Evolutionary conservation across 30 jellyfish, hydroid and myxozoan genomes (phyloP).

Genomic region (Morbakka virulenta): DNA sequence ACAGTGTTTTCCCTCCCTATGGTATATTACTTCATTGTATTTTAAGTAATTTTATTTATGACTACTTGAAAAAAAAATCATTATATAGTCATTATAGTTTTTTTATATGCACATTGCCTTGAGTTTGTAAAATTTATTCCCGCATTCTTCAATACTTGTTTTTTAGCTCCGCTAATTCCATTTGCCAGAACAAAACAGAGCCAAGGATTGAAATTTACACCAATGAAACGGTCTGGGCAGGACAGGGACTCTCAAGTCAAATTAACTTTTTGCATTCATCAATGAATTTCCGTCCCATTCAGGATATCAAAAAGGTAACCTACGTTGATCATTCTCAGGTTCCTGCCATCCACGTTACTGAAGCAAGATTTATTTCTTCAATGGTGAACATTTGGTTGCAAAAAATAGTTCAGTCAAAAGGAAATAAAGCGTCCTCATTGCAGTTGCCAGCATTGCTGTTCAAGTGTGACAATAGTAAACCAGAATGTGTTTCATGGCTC

Average conservation of each 20-base stretch:
- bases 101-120: too few relatives aligned
- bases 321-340: neutral
- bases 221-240: neutral
- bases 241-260: neutral
- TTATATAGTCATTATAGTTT: too few relatives aligned
- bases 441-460: constrained; percentile 40
- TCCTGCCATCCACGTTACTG: neutral
- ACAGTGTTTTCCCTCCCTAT: too few relatives aligned
- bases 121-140: too few relatives aligned
- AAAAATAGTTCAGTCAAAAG: neutral
- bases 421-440: neutral
- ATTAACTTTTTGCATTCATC: neutral
- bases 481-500: constrained; percentile 47
- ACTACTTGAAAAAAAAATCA: too few relatives aligned
- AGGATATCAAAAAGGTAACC: neutral
- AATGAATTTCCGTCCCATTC: neutral
- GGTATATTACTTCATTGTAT: too few relatives aligned
- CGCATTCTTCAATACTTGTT: too few relatives aligned
- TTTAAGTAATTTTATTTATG: too few relatives aligned
- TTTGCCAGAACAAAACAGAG: too few relatives aligned
- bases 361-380: neutral
- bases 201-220: neutral
- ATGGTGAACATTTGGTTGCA: neutral
- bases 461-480: constrained; percentile 30
- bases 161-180: too few relatives aligned